phyloP scores from a whole-genome alignment of 2,888 invertebrate species.

The Eumacrocentrus americanus region DNA sequence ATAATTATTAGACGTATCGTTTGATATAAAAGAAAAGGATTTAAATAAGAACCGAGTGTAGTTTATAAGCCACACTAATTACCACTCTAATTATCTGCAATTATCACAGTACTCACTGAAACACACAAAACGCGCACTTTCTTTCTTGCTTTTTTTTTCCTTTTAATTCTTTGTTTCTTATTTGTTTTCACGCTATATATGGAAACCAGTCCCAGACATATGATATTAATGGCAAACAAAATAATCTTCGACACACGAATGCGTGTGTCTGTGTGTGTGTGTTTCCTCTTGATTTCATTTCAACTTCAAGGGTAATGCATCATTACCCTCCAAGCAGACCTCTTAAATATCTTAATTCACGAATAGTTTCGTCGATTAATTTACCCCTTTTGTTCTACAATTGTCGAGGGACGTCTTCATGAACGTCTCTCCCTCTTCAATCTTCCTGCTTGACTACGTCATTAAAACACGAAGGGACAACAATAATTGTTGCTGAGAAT shows the following conservation, averaged over 20 bases:
- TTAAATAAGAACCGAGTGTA: slow-evolving; percentile 35
- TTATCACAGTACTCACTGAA: slow-evolving; percentile 61
- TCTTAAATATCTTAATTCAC: slow-evolving; percentile 2
- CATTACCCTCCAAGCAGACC: neutral
- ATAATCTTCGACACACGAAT: neutral
- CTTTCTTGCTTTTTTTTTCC: neutral
- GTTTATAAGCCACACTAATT: slow-evolving; percentile 48
- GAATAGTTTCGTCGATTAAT: neutral
- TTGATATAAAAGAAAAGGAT: slow-evolving; percentile 46
- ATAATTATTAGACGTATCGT: slow-evolving; percentile 47
- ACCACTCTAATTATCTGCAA: slow-evolving; percentile 59
- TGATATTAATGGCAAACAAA: slow-evolving; percentile 9
- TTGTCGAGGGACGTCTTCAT: neutral
- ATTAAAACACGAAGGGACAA: slow-evolving; percentile 7
- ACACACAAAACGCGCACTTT: slow-evolving; percentile 52
- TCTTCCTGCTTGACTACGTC: slow-evolving; percentile 8
- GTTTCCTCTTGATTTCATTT: slow-evolving; percentile 1
- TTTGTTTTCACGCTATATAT: neutral
- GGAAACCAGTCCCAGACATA: slow-evolving; percentile 3
- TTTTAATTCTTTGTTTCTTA: neutral
- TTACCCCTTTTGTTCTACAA: neutral
- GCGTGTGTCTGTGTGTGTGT: slow-evolving; percentile 5
- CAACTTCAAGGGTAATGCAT: neutral
- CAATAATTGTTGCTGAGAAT: neutral
- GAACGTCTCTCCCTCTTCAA: neutral